A percentile compares a stretch with the other conserved stretches of the same genome.
These are phyloP conservation scores for Strigamia maritima DNA, from an alignment of 2,888 invertebrate genomes.

Conservation along the genomic window DNA sequence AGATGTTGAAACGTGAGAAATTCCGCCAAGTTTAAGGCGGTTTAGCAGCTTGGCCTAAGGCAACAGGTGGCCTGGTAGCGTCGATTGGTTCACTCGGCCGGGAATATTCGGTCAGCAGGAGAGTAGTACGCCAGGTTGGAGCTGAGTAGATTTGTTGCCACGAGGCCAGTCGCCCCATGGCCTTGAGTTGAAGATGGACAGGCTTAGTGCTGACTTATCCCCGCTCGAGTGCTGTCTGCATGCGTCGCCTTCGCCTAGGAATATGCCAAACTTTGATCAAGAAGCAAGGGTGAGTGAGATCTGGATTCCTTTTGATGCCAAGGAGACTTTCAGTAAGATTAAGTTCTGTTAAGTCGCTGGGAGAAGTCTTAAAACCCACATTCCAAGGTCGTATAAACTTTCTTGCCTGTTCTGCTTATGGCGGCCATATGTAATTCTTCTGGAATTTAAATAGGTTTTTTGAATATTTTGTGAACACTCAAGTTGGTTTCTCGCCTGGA, in stretches of 20 bases:
- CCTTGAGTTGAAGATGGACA: conserved; percentile 9
- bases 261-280: not conserved
- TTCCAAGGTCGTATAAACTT: not conserved
- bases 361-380: not conserved
- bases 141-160: conserved; percentile 2
- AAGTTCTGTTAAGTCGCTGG: not conserved
- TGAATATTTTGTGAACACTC: too few species aligned
- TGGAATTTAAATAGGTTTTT: too few species aligned
- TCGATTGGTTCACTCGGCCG: conserved; percentile 9
- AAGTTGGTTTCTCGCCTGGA: too few species aligned
- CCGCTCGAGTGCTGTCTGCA: conserved; percentile 5
- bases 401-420: not conserved
- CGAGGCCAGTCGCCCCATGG: conserved; percentile 15
- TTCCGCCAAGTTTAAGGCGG: conserved; percentile 9
- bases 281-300: not conserved
- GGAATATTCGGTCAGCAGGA: conserved; percentile 9
- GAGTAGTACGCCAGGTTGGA: conserved; percentile 15
- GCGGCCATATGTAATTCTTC: conserved; percentile 2
- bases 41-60: not conserved
- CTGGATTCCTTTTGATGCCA: not conserved
- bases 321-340: not conserved
- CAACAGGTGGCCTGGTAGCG: conserved; percentile 9
- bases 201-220: not conserved
- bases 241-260: conserved; percentile 9
- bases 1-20: not conserved